Percentiles rank a stretch among this genome's conserved stretches.
These are phyloP conservation scores for Stomatorhinus walkeri DNA, from an alignment of 2,797 vertebrate species.

Conservation along the genomic window DNA sequence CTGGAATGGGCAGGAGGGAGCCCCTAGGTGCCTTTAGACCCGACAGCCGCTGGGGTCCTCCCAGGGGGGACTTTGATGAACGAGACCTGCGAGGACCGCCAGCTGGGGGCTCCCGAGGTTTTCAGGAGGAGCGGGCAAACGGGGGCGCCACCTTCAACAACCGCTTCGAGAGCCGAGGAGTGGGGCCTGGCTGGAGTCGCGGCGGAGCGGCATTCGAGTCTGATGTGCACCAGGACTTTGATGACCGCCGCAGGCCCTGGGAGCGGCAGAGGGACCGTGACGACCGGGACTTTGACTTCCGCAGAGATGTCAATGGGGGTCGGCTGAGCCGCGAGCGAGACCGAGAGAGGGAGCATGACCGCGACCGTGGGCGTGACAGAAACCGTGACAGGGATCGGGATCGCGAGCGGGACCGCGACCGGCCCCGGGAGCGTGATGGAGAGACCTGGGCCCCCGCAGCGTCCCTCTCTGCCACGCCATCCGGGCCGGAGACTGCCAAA, in stretches of 20 bases:
- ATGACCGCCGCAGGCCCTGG: slow-evolving; percentile 91
- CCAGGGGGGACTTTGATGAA: slow-evolving; percentile 92
- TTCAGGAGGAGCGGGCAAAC: slow-evolving; percentile 78
- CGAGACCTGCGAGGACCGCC: slow-evolving; percentile 70
- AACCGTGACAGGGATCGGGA: slow-evolving; percentile 47
- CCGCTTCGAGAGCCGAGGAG: slow-evolving; percentile 79
- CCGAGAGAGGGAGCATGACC: slow-evolving; percentile 69
- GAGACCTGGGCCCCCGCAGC: slow-evolving; percentile 54
- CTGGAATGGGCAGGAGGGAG: slow-evolving; percentile 63
- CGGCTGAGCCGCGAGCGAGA: slow-evolving; percentile 81
- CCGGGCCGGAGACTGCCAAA: slow-evolving; percentile 68
- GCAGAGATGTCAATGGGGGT: slow-evolving; percentile 86
- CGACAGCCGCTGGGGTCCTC: slow-evolving; percentile 88
- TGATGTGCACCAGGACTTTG: slow-evolving; percentile 88
- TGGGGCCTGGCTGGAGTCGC: slow-evolving; percentile 69
- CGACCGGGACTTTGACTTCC: slow-evolving; percentile 92
- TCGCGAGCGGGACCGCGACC: slow-evolving; percentile 52
- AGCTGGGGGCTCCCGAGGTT: slow-evolving; percentile 71
- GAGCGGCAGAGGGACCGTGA: slow-evolving; percentile 93
- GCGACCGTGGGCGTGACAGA: slow-evolving; percentile 67
- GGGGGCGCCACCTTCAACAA: slow-evolving; percentile 70
- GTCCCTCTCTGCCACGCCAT: slow-evolving; percentile 64
- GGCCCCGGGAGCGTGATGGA: slow-evolving; percentile 34
- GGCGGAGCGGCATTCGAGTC: slow-evolving; percentile 65
- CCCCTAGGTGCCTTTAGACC: slow-evolving; percentile 78